phyloP scores from a whole-genome alignment of 2,113 vertebrate genomes.

The Trichechus manatus region DNA sequence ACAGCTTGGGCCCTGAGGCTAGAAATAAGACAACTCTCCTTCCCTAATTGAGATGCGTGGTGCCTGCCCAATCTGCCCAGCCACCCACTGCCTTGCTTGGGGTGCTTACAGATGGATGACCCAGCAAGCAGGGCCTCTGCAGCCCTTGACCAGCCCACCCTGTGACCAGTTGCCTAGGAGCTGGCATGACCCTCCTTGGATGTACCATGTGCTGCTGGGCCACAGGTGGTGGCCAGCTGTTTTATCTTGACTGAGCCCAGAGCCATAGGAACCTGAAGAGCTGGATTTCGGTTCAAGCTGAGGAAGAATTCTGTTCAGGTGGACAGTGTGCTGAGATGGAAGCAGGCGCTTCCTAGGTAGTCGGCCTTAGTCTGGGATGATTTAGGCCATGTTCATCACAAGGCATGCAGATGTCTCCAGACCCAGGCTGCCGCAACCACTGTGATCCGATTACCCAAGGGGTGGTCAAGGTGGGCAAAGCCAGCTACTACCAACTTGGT shows the following conservation, averaged over 20 bases:
- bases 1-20: background rate
- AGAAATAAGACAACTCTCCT: background rate
- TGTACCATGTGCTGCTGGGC: rapidly evolving
- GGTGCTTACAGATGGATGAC: background rate
- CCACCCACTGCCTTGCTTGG: background rate
- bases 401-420: background rate
- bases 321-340: background rate
- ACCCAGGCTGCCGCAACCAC: background rate
- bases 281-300: background rate
- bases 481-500: background rate
- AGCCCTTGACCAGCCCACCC: too few species aligned
- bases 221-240: background rate
- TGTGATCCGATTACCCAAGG: background rate
- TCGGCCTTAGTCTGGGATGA: background rate
- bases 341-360: background rate
- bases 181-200: background rate
- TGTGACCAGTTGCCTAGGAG: background rate
- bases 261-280: background rate
- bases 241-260: background rate
- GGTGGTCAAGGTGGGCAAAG: background rate
- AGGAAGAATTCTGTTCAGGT: background rate
- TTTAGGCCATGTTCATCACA: background rate
- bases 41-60: background rate
- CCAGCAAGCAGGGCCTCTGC: background rate
- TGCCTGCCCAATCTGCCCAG: background rate